Evolutionary conservation across 2,888 invertebrate genomes (phyloP), one percentile per base, ranked within the genome.

Genomic region (Drosophila fulvimacula): DNA sequence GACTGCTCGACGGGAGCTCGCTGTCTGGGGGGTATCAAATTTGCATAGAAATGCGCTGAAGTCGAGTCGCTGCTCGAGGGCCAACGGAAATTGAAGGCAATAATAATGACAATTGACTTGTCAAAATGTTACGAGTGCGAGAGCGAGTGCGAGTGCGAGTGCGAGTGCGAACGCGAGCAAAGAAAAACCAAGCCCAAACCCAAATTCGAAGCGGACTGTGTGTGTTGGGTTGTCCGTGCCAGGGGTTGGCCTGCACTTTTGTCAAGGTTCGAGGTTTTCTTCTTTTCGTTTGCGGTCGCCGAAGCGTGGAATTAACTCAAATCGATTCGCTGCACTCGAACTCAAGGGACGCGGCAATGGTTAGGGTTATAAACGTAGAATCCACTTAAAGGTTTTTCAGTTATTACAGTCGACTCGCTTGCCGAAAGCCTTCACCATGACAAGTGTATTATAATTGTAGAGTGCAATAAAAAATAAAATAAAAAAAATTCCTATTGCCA

Each of bases 41-140:
- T 78, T 79, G 64, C 79, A 76, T 79, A 58, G 53, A 71, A 71
- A 69, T 71, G 52, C 60, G 64, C 46, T 21, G 49, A 24, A 38
- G 52, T 38, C 52, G 52, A 48, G 7, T 13, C 38, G 52, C 36
- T 30, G 56, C 56, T 51, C 49, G 58, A 42, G 17, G 55, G 51
- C 61, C 52, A 68, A 58, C 78, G 66, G 73, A 70, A 71, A 81
- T 81, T 67, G 56, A 61, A 70, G 68, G 66, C 74, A 74, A 79
- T 81, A 71, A 76, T 60, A 69, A 73, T 76, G 76, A 76, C 80
- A 80, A 80, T 82, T 76, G 73, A 79, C 73, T 76, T 73, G 80
- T 82, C 76, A 76, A 75, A 74, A 68, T 66, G 78, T 73, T 76
- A 57, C 65, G 41, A 69, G 42, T 57, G 56, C 52, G 34, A 49